phyloP scores from a whole-genome alignment of 2,113 vertebrate genomes.

The Cygnus atratus region DNA sequence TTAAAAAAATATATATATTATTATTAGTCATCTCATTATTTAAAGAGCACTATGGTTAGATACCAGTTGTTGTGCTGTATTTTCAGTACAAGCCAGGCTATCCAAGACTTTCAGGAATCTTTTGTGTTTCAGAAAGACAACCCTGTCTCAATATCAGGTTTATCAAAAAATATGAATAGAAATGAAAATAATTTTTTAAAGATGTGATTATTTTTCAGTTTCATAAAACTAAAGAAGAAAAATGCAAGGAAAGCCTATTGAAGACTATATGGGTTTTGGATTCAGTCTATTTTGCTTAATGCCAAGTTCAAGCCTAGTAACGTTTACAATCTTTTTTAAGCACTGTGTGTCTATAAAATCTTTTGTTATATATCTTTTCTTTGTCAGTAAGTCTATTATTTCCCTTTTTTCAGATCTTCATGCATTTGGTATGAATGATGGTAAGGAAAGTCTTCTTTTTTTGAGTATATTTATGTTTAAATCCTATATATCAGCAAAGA shows the following conservation, averaged over 20 bases:
- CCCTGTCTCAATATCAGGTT: neutral
- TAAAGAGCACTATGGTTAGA: neutral
- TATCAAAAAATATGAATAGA: neutral
- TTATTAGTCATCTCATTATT: neutral
- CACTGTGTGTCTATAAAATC: neutral
- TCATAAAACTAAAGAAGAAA: neutral
- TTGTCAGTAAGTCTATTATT: neutral
- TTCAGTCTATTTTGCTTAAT: neutral
- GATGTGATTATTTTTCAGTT: neutral
- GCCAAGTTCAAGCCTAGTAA: neutral
- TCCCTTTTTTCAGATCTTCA: neutral
- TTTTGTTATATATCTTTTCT: neutral
- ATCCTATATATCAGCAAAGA: neutral
- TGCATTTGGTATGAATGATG: neutral
- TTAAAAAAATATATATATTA: neutral
- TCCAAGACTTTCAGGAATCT: neutral
- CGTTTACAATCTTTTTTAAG: neutral
- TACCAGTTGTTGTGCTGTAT: too few species aligned
- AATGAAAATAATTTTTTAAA: neutral
- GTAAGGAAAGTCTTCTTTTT: neutral
- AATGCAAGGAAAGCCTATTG: neutral
- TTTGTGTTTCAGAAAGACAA: neutral
- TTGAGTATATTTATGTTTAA: neutral
- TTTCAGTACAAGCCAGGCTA: neutral
- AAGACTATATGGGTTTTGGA: neutral